Percentiles rank a stretch among this genome's conserved stretches.
These are phyloP conservation scores for Zeugodacus cucurbitae DNA, from an alignment of 1,140 invertebrate species.

Conservation along the genomic window DNA sequence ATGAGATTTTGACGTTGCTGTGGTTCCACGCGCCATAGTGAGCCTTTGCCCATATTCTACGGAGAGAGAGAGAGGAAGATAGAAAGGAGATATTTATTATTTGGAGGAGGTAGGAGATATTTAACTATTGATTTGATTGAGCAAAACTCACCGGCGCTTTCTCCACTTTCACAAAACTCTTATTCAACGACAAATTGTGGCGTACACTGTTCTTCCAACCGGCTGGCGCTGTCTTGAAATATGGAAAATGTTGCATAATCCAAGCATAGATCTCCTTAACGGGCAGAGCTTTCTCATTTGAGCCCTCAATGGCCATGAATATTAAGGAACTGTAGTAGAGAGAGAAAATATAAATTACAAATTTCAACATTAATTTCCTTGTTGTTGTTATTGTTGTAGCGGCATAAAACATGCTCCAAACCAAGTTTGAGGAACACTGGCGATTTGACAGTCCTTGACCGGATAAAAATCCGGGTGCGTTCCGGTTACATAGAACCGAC, in stretches of 20 bases:
- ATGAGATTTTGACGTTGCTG: conserved; percentile 86
- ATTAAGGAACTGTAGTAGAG: conserved; percentile 90
- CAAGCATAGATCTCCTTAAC: conserved; percentile 98
- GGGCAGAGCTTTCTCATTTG: conserved; percentile 85
- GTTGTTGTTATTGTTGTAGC: no score
- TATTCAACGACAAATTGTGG: conserved; percentile 95
- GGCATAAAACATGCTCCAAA: no score
- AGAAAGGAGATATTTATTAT: not conserved
- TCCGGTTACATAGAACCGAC: no score
- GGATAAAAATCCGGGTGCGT: no score
- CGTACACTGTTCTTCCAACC: conserved; percentile 98
- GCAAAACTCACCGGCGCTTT: conserved; percentile 79
- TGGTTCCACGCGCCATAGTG: conserved; percentile 94
- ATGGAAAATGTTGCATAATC: conserved; percentile 96
- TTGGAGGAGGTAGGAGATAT: no score
- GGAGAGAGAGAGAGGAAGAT: conserved; percentile 10
- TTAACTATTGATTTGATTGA: no score
- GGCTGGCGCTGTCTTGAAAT: conserved; percentile 94
- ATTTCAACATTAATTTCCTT: not conserved
- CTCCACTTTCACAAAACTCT: conserved; percentile 97
- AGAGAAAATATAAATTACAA: not conserved
- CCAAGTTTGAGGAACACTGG: no score
- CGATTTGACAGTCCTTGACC: no score
- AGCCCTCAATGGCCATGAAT: conserved; percentile 97
- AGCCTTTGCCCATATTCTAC: conserved; percentile 92